Conservation (phyloP, 2,888 invertebrate species). For the Nymphalis c-album region DNA sequence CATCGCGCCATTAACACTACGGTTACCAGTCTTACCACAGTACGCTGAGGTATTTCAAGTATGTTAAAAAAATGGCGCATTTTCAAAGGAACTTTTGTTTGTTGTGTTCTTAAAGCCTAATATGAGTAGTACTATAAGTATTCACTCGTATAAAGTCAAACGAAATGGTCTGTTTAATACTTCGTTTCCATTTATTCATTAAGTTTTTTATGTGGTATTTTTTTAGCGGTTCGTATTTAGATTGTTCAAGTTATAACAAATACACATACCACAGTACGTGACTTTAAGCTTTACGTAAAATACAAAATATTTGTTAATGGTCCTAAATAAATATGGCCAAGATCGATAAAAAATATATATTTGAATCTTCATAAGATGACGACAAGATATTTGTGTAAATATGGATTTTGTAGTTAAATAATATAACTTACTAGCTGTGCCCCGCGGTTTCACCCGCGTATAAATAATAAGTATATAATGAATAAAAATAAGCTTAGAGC, state of each 20-base stretch:
- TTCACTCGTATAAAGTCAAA: neutral
- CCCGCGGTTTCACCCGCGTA: too few species aligned
- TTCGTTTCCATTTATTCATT: neutral
- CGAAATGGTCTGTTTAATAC: too few species aligned
- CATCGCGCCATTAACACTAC: conserved; percentile 42
- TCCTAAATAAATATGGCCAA: conserved; percentile 38
- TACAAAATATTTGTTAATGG: conserved; percentile 34
- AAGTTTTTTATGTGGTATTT: neutral
- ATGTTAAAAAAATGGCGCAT: conserved; percentile 13
- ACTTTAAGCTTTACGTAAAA: conserved; percentile 20
- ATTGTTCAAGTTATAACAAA: conserved; percentile 4
- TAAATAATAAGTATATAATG: too few species aligned
- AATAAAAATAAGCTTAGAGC: too few species aligned
- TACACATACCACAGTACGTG: conserved; percentile 17
- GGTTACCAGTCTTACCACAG: conserved; percentile 27
- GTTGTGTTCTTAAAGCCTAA: conserved; percentile 1
- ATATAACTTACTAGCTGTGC: too few species aligned
- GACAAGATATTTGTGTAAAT: neutral
- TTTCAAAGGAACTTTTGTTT: conserved; percentile 7
- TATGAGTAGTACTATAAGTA: conserved; percentile 1
- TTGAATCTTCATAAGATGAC: neutral
- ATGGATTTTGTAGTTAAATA: neutral
- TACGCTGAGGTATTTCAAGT: conserved; percentile 12
- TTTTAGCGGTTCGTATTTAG: neutral
- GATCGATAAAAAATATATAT: conserved; percentile 14